Percentiles rank a stretch among this genome's conserved stretches.
Evolutionary conservation across 2,797 vertebrate genomes (phyloP).

Genomic region (Cercopithecus hamlyni): DNA sequence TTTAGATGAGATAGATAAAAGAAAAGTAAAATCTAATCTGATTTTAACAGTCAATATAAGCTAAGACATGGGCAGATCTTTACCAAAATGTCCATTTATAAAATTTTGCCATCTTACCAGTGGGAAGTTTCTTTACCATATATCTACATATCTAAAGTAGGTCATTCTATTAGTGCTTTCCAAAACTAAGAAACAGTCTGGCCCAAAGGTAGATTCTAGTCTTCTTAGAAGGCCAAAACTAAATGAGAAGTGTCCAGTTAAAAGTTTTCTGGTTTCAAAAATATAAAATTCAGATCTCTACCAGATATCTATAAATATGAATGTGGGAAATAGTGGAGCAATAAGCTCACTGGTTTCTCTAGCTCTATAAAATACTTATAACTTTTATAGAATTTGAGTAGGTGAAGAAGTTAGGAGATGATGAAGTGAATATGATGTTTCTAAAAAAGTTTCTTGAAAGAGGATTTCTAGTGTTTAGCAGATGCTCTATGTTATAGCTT

Average conservation of each 20-base stretch:
- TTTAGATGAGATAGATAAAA: neutral
- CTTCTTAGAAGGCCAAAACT: neutral
- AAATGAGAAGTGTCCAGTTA: neutral
- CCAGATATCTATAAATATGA: neutral
- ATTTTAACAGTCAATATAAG: neutral
- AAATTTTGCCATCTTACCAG: neutral
- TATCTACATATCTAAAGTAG: neutral
- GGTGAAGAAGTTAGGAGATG: neutral
- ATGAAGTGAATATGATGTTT: neutral
- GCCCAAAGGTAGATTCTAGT: neutral
- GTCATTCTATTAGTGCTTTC: neutral
- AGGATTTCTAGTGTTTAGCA: neutral
- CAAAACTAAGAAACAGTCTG: neutral
- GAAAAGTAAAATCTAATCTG: neutral
- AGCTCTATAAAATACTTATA: neutral
- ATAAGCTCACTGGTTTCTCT: rapidly evolving
- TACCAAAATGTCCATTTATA: neutral
- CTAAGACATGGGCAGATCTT: neutral
- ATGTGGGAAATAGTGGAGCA: neutral
- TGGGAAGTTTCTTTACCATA: neutral
- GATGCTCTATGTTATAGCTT: neutral
- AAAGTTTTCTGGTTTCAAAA: neutral
- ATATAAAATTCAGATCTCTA: neutral
- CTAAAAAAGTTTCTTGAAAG: neutral
- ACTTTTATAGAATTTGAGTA: neutral